These are phyloP conservation scores for Hyaena hyaena DNA, from an alignment of 2,113 vertebrate genomes.

Conservation along the genomic window DNA sequence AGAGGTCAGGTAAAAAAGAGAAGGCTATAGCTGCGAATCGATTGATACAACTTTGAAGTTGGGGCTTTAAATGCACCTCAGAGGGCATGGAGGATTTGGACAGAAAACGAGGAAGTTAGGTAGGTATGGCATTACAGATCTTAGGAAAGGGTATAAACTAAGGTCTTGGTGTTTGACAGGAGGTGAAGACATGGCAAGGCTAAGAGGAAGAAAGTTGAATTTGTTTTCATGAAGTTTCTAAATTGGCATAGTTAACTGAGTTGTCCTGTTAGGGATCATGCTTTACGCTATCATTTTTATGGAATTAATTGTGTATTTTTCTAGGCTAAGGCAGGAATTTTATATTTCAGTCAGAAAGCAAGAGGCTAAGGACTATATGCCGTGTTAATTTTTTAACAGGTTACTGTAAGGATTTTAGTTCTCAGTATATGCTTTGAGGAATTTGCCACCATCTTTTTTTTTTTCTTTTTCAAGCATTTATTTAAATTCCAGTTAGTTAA, in stretches of 20 bases:
- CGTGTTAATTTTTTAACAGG: neutral
- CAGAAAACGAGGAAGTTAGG: constrained; percentile 4
- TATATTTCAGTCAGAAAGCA: neutral
- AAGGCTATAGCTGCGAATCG: neutral
- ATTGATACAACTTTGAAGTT: neutral
- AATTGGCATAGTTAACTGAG: neutral
- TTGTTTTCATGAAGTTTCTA: neutral
- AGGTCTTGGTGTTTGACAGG: neutral
- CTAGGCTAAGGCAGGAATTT: neutral
- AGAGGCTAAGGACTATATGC: neutral
- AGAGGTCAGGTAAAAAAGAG: neutral
- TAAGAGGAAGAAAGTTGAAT: constrained; percentile 2
- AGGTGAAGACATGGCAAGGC: neutral
- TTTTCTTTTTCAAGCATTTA: neutral
- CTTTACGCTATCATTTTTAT: constrained; percentile 31
- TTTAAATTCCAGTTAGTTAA: neutral
- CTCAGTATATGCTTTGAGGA: neutral
- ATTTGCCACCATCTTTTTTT: neutral
- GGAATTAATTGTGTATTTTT: neutral
- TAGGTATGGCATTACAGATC: neutral
- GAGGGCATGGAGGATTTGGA: neutral
- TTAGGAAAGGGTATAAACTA: neutral
- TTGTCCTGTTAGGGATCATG: neutral
- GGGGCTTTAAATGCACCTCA: neutral
- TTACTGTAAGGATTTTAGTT: constrained; percentile 37